Percentiles rank a stretch among this genome's conserved stretches.
These are phyloP conservation scores for Drosophila neutralis DNA, from an alignment of 2,888 invertebrate species.

Conservation along the genomic window DNA sequence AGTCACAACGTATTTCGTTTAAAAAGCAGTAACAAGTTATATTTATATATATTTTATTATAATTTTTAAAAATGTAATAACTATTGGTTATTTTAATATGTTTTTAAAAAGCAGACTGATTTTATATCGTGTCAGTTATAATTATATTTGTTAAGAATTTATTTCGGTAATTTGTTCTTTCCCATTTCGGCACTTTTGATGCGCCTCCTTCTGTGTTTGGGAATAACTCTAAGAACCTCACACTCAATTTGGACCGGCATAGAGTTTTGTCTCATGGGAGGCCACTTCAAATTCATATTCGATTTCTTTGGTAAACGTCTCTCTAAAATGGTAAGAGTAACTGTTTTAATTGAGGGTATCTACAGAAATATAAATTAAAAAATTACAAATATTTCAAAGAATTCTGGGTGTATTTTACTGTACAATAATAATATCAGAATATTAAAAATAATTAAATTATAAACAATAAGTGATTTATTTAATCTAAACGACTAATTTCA, in stretches of 20 bases:
- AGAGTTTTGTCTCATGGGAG: conserved; percentile 81
- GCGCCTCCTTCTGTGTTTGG: conserved; percentile 83
- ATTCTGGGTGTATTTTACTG: too few relatives aligned
- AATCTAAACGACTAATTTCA: too few relatives aligned
- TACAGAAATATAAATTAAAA: background rate
- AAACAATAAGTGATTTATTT: too few relatives aligned
- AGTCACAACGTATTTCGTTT: background rate
- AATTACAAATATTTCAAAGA: too few relatives aligned
- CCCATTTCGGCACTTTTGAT: conserved; percentile 81
- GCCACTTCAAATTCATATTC: conserved; percentile 66
- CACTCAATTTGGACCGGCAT: conserved; percentile 85
- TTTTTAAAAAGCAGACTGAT: background rate
- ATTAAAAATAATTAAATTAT: too few relatives aligned
- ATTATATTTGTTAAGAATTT: background rate
- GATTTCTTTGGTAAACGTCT: conserved; percentile 15
- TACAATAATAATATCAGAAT: too few relatives aligned
- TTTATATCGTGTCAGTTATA: too few relatives aligned
- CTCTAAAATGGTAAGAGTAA: conserved; percentile 16
- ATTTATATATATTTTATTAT: background rate
- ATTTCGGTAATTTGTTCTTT: conserved; percentile 27
- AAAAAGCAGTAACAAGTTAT: background rate
- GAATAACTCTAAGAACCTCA: conserved; percentile 82
- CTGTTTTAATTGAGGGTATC: background rate
- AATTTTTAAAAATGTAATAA: background rate
- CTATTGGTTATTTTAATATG: background rate